These are phyloP conservation scores for Protaetia brevitarsis DNA, from an alignment of 1,140 invertebrate species.

Conservation along the genomic window DNA sequence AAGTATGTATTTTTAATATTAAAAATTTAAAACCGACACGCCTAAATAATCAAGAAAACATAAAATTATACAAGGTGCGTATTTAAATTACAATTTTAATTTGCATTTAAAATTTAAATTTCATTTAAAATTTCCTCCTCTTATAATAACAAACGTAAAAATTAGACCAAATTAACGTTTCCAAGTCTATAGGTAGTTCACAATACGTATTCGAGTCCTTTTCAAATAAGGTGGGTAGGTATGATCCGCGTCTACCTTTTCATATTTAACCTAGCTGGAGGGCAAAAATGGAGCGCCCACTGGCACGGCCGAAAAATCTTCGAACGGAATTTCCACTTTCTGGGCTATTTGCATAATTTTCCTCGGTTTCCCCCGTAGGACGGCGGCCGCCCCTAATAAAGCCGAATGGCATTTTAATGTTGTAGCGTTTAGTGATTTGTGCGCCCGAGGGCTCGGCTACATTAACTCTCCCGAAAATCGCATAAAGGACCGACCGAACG, in stretches of 20 bases:
- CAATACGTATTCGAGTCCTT: no score
- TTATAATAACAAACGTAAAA: not conserved
- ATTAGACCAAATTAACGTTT: no score
- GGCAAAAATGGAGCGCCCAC: not conserved
- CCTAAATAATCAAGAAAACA: no score
- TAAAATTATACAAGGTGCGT: no score
- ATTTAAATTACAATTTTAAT: no score
- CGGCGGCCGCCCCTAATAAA: constrained; percentile 10
- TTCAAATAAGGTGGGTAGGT: not conserved
- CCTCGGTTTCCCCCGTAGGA: not conserved
- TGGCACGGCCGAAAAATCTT: not conserved
- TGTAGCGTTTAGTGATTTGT: constrained; percentile 18
- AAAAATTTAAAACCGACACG: no score
- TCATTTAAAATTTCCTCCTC: not conserved
- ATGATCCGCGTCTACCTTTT: not conserved
- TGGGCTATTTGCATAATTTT: constrained; percentile 15
- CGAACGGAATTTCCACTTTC: constrained; percentile 8
- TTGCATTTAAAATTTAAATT: not conserved
- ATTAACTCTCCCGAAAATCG: constrained; percentile 2
- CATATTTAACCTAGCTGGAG: constrained; percentile 1
- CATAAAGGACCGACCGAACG: constrained; percentile 5
- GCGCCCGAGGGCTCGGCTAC: constrained; percentile 1
- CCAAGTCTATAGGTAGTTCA: no score
- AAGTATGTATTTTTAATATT: no score
- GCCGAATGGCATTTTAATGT: constrained; percentile 16